Evolutionary conservation across 2,888 invertebrate genomes (phyloP), one percentile per base, ranked within the genome.

Genomic region (Synergus japonicus): DNA sequence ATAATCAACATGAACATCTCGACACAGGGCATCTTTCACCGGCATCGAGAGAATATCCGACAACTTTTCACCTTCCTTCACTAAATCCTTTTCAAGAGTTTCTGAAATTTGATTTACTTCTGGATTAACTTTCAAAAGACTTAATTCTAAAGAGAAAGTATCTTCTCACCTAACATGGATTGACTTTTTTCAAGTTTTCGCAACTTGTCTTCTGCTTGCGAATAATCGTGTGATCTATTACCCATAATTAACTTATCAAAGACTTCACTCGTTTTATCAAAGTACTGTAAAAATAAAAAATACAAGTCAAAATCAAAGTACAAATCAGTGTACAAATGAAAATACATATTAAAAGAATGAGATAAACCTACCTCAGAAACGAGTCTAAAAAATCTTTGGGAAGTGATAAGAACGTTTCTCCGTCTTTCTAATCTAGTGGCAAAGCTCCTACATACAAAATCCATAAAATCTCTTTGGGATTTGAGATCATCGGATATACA

Each of bases 391-490:
- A 97, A 97, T 86, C 96, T 92, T 85, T 96, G 93, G 13, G 96
- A 96, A 15, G 96, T 96, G 83, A 96, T 95, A 58, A 97, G 92
- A 66, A 96, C 93, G 89, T 96, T 96, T 80, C 96, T 93, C 63
- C 97, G 92, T 63, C 96, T 93, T 88, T 97, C 96, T 78, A 97
- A 92, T 15, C 97, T 93, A 46, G 94, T 94, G 0, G 96, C 96
- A 89, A 96, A 97, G 87, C 95, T 96, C 79, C 96, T 94, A 87
- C 96, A 96, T 0, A 96, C 95, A 82, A 96, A 96, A 92, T 97
- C 96, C 96, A 97, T 96, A 89, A 96, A 96, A 89, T 96, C 96
- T 82, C 95, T 93, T 87, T 96, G 96, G 0, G 96, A 95, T 82
- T 94, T 92, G 73, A 97, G 92, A 90, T 96, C 96, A 77, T 88